Evolutionary conservation across 2,797 vertebrate species (phyloP).

Genomic region (Alfaro cultratus): DNA sequence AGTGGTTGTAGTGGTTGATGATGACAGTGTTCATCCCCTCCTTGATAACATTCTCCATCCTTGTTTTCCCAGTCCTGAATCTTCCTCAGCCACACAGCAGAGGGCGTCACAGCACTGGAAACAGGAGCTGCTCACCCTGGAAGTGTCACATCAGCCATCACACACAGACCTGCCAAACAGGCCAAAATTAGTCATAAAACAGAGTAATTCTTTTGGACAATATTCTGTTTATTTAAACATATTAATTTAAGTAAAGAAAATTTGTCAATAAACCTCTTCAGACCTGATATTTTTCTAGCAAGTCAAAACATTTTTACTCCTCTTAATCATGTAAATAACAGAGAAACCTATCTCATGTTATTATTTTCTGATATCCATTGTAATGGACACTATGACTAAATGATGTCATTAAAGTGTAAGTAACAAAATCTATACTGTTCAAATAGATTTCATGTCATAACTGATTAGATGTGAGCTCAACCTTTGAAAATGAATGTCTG

Average conservation of each 20-base stretch:
- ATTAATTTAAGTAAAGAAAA: not conserved
- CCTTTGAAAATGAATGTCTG: no score
- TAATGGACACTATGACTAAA: not conserved
- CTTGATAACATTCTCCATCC: conserved; percentile 52
- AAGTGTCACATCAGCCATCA: conserved; percentile 43
- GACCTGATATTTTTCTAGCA: not conserved
- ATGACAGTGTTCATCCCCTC: conserved; percentile 78
- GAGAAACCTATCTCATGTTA: not conserved
- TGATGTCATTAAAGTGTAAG: not conserved
- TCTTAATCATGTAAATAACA: not conserved
- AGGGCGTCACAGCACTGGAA: conserved; percentile 71
- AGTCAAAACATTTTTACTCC: not conserved
- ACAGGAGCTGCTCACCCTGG: conserved; percentile 41
- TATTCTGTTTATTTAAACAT: not conserved
- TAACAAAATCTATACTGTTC: not conserved
- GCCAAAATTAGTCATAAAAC: not conserved
- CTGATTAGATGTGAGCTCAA: no score
- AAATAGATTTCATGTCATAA: not conserved
- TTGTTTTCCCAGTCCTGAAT: conserved; percentile 30
- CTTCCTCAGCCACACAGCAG: conserved; percentile 72
- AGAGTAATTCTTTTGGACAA: not conserved
- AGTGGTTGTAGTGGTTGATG: conserved; percentile 80
- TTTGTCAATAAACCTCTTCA: not conserved
- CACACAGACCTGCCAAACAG: conserved; percentile 42
- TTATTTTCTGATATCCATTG: not conserved